Evolutionary conservation across 2,888 invertebrate genomes (phyloP), one percentile per base, ranked within the genome.

Genomic region (Coenonympha glycerion): DNA sequence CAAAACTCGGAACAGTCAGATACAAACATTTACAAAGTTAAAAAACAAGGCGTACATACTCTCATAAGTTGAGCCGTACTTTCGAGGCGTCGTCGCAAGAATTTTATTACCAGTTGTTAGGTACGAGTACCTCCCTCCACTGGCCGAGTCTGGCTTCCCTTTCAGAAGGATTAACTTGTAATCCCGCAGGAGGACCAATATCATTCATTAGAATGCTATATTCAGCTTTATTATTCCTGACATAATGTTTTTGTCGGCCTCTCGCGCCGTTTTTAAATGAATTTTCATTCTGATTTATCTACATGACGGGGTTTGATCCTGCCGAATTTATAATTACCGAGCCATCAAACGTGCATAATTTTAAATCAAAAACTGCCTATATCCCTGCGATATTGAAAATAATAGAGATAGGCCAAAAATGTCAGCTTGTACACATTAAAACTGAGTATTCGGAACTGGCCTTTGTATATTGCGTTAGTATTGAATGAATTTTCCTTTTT

Each of bases 131-230:
- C 63, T 60, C 58, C 57, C 58, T 55, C 61, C 58, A 58, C 58
- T 56, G 57, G 60, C 62, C 60, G 56, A 62, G 59, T 65, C 63
- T 57, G 63, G 66, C 67, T 60, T 70, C 69, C 71, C 73, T 76
- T 82, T 78, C 76, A 79, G 83, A 76, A 78, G 85, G 85, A 85
- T 86, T 85, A 84, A 76, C 79, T 79, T 80, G 77, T 85, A 80
- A 86, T 84, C 84, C 82, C 73, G 68, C 69, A 73, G 79, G 76
- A 84, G 79, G 71, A 75, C 77, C 77, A 79, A 79, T 81, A 81
- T 73, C 82, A 80, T 84, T 83, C 75, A 85, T 85, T 82, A 82
- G 76, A 84, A 82, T 82, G 74, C 76, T 73, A 78, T 79, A 78
- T 70, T 71, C 73, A 75, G 76, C 75, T 79, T 79, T 77, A 79